A percentile compares a stretch with the other conserved stretches of the same genome.
Evolutionary conservation across 92 coral and sea anemone genomes (phyloP).

Genomic region (Phenganax subtilis): DNA sequence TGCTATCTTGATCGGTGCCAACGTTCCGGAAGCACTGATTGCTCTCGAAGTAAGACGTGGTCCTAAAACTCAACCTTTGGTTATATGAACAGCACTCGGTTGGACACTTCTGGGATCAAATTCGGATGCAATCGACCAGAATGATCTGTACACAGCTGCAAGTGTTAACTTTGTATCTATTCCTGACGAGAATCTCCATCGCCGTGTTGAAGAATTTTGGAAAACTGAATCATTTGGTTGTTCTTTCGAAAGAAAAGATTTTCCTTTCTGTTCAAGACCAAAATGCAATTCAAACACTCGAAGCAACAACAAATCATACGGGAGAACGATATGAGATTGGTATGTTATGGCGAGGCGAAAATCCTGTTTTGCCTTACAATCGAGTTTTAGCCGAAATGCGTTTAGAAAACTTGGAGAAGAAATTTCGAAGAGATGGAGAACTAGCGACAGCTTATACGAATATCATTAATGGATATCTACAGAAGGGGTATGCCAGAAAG

Average conservation of each 20-base stretch:
- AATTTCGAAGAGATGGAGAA: not conserved
- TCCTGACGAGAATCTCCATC: constrained; percentile 3
- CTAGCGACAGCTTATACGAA: not conserved
- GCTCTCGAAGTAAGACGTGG: not conserved
- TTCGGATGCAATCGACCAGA: not conserved
- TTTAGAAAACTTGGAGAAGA: not conserved
- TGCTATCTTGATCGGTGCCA: not conserved
- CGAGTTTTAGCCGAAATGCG: not conserved
- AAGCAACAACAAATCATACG: not conserved
- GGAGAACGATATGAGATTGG: not conserved
- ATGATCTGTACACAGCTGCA: not conserved
- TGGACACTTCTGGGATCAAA: not conserved
- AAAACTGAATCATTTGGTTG: constrained; percentile 2
- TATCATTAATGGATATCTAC: not conserved
- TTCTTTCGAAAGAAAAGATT: not conserved
- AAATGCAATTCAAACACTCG: not conserved
- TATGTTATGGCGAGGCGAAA: not conserved
- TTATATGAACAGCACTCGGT: not conserved
- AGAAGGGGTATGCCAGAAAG: not conserved
- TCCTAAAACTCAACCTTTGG: not conserved
- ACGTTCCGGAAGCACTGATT: not conserved
- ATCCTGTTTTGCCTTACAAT: not conserved
- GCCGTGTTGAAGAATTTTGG: not conserved
- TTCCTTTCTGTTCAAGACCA: not conserved
- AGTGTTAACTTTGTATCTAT: not conserved